Base-by-base conservation (phyloP, 2,797 vertebrate species). In the Myripristis murdjan region DNA sequence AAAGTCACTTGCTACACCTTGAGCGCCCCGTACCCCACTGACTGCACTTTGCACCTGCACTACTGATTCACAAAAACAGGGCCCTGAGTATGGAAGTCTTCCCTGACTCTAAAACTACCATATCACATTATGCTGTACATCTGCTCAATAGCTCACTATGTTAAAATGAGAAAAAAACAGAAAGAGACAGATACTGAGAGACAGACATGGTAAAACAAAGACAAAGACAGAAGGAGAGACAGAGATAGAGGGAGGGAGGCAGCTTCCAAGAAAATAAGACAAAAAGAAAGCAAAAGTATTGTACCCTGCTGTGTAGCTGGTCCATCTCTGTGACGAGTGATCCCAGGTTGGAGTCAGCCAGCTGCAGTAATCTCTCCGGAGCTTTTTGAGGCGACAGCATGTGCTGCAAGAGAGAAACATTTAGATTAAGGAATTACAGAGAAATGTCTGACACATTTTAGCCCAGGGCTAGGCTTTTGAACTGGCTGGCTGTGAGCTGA, bases 291-390 rank as follows among this genome's bases (percentile, higher is more conserved):
- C n/a, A 22, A 39, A 73, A 75, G 47, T 5, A 58, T 70, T 61
- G 6, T 82, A 99, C 98, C 91, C 98, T 94, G 93, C 94, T 97
- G 90, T 98, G 95, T 26, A 99, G 93, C 53, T 98, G 97, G 89
- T 98, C 96, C 95, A 99, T 98, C 94, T 99, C 98, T 15, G 94
- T 95, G 70, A 98, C 94, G 46, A 99, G 93, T 0, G 95, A 97
- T 88, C 94, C 95, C 88, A 98, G 91, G 88, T 97, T 97, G 87
- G 95, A 97, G 87, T 95, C 95, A 18, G 97, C 97, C 92, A 99
- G 89, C 80, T 96, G 95, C 85, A 97, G 90, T 84, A 98, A 96
- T 85, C 96, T 96, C 91, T 97, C 97, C 6, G 97, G 98, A 68
- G 97, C 96, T 89, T 91, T 95, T 88, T 98, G 97, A 72, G 97